A percentile compares a stretch with the other conserved stretches of the same genome.
Evolutionary conservation across 37 sponge, comb jelly and placozoan genomes (phyloP).

Genomic region (Halisarca cf. caerulea): DNA sequence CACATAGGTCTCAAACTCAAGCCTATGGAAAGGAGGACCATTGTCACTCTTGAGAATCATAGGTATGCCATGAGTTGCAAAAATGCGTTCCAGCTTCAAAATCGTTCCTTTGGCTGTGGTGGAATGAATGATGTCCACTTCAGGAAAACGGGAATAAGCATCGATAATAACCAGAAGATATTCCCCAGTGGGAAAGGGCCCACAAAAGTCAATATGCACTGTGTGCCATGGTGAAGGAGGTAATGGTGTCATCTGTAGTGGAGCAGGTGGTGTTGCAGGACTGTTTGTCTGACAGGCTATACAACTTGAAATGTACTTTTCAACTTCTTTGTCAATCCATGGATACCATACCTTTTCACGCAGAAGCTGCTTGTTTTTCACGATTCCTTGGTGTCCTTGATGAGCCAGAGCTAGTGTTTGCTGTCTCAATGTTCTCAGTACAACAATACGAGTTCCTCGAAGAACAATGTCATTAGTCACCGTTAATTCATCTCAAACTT

Average conservation of each 20-base stretch:
- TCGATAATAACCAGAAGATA: constrained; percentile 51
- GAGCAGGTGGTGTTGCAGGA: too few species aligned
- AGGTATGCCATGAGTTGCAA: constrained; percentile 49
- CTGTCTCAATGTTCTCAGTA: constrained; percentile 15
- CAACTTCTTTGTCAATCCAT: background rate
- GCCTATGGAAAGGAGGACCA: constrained; percentile 32
- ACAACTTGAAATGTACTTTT: background rate
- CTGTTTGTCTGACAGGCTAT: background rate
- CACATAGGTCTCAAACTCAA: constrained; percentile 47
- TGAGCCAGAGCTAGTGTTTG: constrained; percentile 23
- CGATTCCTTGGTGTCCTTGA: constrained; percentile 43
- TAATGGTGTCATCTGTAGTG: background rate
- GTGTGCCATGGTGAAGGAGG: background rate
- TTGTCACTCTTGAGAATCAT: constrained; percentile 33
- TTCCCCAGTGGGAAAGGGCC: constrained; percentile 50
- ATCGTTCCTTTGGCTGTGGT: constrained; percentile 48
- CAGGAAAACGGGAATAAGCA: constrained; percentile 58
- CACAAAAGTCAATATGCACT: constrained; percentile 34
- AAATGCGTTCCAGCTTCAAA: constrained; percentile 40
- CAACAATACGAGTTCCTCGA: constrained; percentile 28
- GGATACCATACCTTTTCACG: constrained; percentile 49
- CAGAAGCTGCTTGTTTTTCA: constrained; percentile 40
- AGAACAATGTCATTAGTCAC: constrained; percentile 36
- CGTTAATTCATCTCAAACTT: background rate
- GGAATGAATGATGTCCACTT: constrained; percentile 45